A percentile compares a stretch with the other conserved stretches of the same genome.
Conservation (phyloP, 2,888 invertebrate genomes). For the Xanthorhoe spadicearia region DNA sequence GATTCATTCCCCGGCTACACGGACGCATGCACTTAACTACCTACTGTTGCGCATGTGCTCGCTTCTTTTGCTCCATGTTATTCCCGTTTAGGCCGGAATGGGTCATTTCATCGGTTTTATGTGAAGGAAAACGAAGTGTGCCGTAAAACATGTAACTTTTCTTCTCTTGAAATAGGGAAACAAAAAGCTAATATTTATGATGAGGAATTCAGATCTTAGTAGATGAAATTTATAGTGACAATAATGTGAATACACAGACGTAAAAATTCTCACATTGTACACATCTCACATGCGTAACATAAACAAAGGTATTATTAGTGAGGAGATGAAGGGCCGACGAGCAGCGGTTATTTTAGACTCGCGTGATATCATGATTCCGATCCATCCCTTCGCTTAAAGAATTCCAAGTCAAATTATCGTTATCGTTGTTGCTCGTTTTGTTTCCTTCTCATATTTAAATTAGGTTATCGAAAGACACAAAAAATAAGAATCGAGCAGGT, state of each 20-base stretch:
- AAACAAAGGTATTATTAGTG: constrained; percentile 70
- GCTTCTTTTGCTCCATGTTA: constrained; percentile 30
- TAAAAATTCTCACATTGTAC: constrained; percentile 51
- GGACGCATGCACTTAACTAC: constrained; percentile 26
- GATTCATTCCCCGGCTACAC: constrained; percentile 21
- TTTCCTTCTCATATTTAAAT: constrained; percentile 34
- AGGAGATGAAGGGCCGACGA: constrained; percentile 65
- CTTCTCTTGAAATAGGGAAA: constrained; percentile 14
- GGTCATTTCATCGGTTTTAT: constrained; percentile 36
- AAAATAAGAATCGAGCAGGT: constrained; percentile 39
- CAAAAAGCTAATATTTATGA: constrained; percentile 29
- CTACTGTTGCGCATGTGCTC: constrained; percentile 25
- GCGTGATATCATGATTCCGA: constrained; percentile 63
- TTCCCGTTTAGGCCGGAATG: constrained; percentile 30
- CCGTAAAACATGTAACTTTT: constrained; percentile 29
- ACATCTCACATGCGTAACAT: constrained; percentile 58
- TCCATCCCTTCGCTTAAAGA: constrained; percentile 67
- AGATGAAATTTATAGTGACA: constrained; percentile 49
- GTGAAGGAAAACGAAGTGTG: constrained; percentile 37
- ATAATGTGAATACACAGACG: constrained; percentile 48
- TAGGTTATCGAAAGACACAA: constrained; percentile 37
- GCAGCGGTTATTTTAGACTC: constrained; percentile 60
- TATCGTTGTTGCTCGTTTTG: constrained; percentile 32
- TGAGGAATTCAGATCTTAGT: constrained; percentile 38
- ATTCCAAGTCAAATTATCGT: constrained; percentile 49